Evolutionary conservation across 2,797 vertebrate genomes (phyloP).

Genomic region (Chanos chanos): DNA sequence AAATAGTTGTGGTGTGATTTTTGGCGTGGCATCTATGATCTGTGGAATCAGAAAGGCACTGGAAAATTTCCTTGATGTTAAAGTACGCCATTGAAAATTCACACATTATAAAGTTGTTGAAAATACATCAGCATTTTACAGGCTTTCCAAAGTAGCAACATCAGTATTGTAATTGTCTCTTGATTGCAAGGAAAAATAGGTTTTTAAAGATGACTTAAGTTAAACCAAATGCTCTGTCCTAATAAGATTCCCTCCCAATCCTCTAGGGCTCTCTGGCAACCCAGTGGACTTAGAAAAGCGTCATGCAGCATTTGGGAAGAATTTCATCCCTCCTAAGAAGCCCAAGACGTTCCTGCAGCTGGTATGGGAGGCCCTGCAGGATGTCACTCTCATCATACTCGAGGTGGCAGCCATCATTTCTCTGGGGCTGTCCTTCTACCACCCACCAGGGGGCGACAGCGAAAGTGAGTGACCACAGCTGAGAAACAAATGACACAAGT

Average conservation of each 20-base stretch:
- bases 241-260: slow-evolving; percentile 7
- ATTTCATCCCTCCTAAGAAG: slow-evolving; percentile 94
- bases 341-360: slow-evolving; percentile 93
- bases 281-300: slow-evolving; percentile 89
- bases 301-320: slow-evolving; percentile 80
- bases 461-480: slow-evolving; percentile 72
- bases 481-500: not conserved
- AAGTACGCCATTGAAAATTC: too few species aligned
- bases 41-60: too few species aligned
- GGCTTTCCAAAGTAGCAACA: too few species aligned
- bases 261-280: slow-evolving; percentile 87
- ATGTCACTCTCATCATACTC: slow-evolving; percentile 95
- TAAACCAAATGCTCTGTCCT: too few species aligned
- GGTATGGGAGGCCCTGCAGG: slow-evolving; percentile 97
- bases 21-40: too few species aligned
- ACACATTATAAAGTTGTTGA: too few species aligned
- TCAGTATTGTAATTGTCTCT: too few species aligned
- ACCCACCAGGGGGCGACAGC: slow-evolving; percentile 79
- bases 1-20: not conserved
- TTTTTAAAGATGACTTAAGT: too few species aligned
- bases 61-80: too few species aligned
- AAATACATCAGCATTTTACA: too few species aligned
- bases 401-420: slow-evolving; percentile 97
- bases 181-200: too few species aligned
- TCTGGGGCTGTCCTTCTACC: slow-evolving; percentile 91